Evolutionary conservation across 2,797 vertebrate genomes (phyloP).

Genomic region (Pseudocheirus occidentalis): DNA sequence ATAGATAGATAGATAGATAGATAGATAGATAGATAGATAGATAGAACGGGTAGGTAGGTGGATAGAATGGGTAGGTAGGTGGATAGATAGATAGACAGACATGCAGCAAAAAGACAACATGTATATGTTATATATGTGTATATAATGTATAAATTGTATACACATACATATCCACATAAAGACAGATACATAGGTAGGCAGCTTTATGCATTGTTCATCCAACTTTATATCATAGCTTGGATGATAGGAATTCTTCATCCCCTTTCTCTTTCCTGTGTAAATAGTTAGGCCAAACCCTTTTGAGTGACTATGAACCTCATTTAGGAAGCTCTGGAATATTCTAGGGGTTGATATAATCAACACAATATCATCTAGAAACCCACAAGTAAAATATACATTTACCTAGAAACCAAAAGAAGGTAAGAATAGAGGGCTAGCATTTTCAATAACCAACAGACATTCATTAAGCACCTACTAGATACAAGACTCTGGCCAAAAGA

Average conservation of each 20-base stretch:
- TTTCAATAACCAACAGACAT: neutral
- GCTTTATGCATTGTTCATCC: neutral
- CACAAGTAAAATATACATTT: neutral
- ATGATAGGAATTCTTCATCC: neutral
- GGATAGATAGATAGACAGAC: neutral
- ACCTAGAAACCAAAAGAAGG: neutral
- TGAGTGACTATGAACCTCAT: neutral
- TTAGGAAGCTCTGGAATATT: neutral
- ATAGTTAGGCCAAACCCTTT: neutral
- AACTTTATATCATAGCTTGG: neutral
- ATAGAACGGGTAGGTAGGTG: neutral
- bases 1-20: no score
- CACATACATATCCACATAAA: neutral
- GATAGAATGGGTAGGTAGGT: no score
- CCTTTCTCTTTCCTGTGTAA: neutral
- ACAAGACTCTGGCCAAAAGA: neutral
- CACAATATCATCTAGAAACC: neutral
- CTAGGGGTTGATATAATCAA: neutral
- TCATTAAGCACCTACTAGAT: neutral
- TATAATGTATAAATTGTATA: neutral
- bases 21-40: neutral
- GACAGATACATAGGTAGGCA: neutral
- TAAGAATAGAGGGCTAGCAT: neutral
- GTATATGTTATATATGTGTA: neutral
- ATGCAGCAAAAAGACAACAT: neutral